A percentile compares a stretch with the other conserved stretches of the same genome.
Conservation (phyloP, 1,140 invertebrate species). For the Eriosoma lanigerum region DNA sequence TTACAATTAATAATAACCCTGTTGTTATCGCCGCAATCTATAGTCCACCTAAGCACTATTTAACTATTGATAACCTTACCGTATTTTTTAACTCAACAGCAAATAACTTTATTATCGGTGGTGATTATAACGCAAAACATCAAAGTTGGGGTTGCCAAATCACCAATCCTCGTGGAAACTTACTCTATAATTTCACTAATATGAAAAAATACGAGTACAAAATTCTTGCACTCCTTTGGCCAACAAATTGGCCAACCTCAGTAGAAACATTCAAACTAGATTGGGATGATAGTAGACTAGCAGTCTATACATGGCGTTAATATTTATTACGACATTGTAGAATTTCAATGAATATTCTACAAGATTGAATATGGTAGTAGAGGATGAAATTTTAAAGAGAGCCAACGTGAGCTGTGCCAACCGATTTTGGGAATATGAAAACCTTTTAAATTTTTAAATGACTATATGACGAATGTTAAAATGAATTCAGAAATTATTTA, state of each 20-base stretch:
- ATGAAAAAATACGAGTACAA: slow-evolving; percentile 1
- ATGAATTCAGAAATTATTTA: too few species aligned
- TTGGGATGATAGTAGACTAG: too few species aligned
- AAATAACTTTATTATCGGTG: slow-evolving; percentile 56
- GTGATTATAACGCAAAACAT: neutral
- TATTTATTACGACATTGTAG: too few species aligned
- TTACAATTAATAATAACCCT: slow-evolving; percentile 13
- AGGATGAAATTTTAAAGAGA: too few species aligned
- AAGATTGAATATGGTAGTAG: too few species aligned
- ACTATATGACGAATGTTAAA: too few species aligned
- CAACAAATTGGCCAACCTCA: slow-evolving; percentile 30
- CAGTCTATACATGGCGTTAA: too few species aligned
- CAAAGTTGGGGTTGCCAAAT: neutral
- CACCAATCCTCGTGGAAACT: neutral
- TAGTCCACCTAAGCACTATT: slow-evolving; percentile 53
- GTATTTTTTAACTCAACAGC: slow-evolving; percentile 57
- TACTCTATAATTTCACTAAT: slow-evolving; percentile 1
- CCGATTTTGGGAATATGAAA: too few species aligned
- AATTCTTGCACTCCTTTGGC: neutral
- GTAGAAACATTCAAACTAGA: too few species aligned
- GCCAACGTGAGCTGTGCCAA: too few species aligned
- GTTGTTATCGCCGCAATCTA: slow-evolving; percentile 29
- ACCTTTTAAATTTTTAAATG: too few species aligned
- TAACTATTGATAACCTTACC: slow-evolving; percentile 56
- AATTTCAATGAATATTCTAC: too few species aligned